These are phyloP conservation scores for Pyrochroa serraticornis DNA, from an alignment of 2,888 invertebrate species.

Conservation along the genomic window DNA sequence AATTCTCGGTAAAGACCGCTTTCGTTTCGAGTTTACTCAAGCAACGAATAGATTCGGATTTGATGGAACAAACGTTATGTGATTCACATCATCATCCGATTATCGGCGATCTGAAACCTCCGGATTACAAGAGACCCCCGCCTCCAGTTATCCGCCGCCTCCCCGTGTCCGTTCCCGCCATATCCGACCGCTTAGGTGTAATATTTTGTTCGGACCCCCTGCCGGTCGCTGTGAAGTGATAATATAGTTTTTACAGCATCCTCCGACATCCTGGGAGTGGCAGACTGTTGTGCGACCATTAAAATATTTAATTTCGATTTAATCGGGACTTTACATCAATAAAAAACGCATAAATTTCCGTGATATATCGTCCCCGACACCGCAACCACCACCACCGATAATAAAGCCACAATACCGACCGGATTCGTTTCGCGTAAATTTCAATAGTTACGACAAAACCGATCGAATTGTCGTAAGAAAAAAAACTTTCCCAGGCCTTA, in stretches of 20 bases:
- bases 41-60: no score
- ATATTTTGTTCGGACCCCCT: constrained; percentile 53
- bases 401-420: neutral
- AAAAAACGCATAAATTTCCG: constrained; percentile 53
- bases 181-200: constrained; percentile 32
- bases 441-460: constrained; percentile 15
- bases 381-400: neutral
- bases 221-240: constrained; percentile 53
- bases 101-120: constrained; percentile 38
- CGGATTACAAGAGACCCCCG: constrained; percentile 36
- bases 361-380: constrained; percentile 42
- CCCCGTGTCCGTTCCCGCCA: constrained; percentile 15
- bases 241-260: constrained; percentile 56
- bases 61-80: no score
- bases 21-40: no score
- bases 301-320: constrained; percentile 57
- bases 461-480: constrained; percentile 2
- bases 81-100: neutral
- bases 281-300: constrained; percentile 45
- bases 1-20: no score
- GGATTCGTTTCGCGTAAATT: constrained; percentile 8
- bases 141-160: constrained; percentile 31
- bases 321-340: constrained; percentile 57
- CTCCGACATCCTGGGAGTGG: constrained; percentile 49
- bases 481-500: constrained; percentile 22